phyloP scores from a whole-genome alignment of 2,888 invertebrate genomes.

The Diploptera punctata region DNA sequence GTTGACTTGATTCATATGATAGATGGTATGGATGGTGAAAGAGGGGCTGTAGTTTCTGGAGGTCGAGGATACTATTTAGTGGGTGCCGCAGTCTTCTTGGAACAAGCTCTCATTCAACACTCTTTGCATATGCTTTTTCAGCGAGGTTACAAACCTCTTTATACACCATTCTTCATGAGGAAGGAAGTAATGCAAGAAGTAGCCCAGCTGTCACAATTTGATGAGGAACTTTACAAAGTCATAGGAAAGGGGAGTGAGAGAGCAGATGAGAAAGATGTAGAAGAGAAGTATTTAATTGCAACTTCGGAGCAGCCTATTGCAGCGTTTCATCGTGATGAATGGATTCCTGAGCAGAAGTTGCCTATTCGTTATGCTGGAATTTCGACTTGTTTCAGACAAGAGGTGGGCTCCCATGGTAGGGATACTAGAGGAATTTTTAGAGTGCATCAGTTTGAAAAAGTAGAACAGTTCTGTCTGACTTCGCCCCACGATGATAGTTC shows the following conservation, averaged over 20 bases:
- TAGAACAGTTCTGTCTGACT: conserved; percentile 97
- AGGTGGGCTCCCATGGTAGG: conserved; percentile 97
- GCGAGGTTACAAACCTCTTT: conserved; percentile 86
- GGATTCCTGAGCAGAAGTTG: conserved; percentile 85
- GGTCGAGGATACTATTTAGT: conserved; percentile 89
- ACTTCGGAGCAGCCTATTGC: conserved; percentile 99
- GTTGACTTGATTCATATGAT: conserved; percentile 98
- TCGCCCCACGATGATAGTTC: conserved; percentile 97
- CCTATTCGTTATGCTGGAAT: conserved; percentile 96
- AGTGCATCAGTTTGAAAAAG: conserved; percentile 99
- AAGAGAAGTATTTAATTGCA: conserved; percentile 99
- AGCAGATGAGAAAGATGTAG: conserved; percentile 77
- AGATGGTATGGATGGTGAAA: conserved; percentile 93
- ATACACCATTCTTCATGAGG: conserved; percentile 98
- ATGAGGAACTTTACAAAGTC: conserved; percentile 95
- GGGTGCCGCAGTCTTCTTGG: conserved; percentile 93
- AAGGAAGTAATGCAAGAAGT: conserved; percentile 99
- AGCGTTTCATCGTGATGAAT: conserved; percentile 96
- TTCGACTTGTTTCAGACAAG: conserved; percentile 98
- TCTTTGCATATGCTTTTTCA: conserved; percentile 78
- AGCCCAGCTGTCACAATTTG: conserved; percentile 98
- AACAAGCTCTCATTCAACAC: conserved; percentile 93
- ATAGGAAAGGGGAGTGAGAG: conserved; percentile 87
- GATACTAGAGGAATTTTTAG: conserved; percentile 99
- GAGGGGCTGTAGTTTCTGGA: conserved; percentile 90